Evolutionary conservation across 2,113 vertebrate genomes (phyloP).

Genomic region (Silurus asotus): DNA sequence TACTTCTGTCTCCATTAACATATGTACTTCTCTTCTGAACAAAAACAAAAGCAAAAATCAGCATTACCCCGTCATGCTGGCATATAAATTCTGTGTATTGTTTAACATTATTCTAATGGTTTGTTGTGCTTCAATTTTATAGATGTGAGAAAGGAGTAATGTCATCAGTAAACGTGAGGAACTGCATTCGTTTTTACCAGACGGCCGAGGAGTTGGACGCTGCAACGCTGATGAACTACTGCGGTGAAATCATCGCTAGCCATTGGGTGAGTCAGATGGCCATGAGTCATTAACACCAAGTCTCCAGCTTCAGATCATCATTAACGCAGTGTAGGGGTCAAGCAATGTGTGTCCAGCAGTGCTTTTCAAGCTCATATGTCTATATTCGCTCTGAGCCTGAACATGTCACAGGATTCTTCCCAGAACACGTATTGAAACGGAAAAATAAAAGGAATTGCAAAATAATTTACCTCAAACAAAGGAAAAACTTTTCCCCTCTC

Average conservation of each 20-base stretch:
- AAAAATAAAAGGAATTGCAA: neutral
- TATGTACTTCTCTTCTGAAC: too few species aligned
- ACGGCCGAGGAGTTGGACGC: slow-evolving; percentile 94
- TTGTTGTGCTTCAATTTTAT: slow-evolving; percentile 42
- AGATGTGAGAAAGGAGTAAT: slow-evolving; percentile 98
- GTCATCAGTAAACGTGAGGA: slow-evolving; percentile 96
- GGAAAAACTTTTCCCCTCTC: neutral
- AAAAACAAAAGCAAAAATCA: neutral
- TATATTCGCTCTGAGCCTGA: neutral
- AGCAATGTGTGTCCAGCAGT: neutral
- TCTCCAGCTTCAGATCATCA: neutral
- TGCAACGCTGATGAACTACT: slow-evolving; percentile 91
- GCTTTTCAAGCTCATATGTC: neutral
- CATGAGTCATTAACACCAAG: neutral
- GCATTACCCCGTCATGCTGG: neutral
- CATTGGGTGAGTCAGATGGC: slow-evolving; percentile 86
- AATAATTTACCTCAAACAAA: neutral
- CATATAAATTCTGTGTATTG: neutral
- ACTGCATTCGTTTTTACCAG: slow-evolving; percentile 98
- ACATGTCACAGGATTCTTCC: neutral
- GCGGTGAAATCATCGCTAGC: slow-evolving; percentile 96
- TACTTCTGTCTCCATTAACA: too few species aligned
- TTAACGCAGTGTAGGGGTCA: neutral
- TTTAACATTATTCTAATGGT: neutral
- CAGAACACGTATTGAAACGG: neutral